A percentile compares a stretch with the other conserved stretches of the same genome.
These are phyloP conservation scores for Aphidoletes aphidimyza DNA, from an alignment of 2,888 invertebrate species.

Conservation along the genomic window DNA sequence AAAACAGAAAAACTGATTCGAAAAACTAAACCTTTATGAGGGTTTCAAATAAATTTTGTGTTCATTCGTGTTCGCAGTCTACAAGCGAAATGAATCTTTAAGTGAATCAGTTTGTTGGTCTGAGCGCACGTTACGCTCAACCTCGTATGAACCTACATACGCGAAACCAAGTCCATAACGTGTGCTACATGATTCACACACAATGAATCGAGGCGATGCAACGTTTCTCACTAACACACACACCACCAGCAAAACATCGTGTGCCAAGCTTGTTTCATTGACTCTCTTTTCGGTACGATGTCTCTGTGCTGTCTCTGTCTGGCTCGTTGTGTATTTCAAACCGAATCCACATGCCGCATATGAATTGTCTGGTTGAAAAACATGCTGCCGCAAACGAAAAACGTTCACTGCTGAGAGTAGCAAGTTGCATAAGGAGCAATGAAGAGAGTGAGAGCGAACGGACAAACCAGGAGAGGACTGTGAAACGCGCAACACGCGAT, in stretches of 20 bases:
- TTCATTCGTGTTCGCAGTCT: constrained; percentile 53
- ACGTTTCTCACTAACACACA: constrained; percentile 8
- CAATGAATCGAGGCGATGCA: not conserved
- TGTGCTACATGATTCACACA: not conserved
- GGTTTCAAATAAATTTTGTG: constrained; percentile 50
- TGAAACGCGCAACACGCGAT: constrained; percentile 1
- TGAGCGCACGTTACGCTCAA: constrained; percentile 41
- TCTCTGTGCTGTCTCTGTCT: not conserved
- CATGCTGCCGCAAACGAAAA: not conserved
- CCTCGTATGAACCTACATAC: constrained; percentile 16
- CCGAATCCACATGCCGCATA: not conserved
- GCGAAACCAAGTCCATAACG: not conserved
- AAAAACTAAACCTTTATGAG: not conserved
- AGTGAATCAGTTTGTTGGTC: constrained; percentile 54
- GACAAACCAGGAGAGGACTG: not conserved
- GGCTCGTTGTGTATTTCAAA: not conserved
- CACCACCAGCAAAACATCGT: not conserved
- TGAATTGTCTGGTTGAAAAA: not conserved
- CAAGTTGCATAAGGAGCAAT: constrained; percentile 11
- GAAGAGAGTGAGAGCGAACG: not conserved
- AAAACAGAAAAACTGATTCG: constrained; percentile 26
- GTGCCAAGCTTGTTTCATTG: not conserved
- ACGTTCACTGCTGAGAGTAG: not conserved
- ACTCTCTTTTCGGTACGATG: not conserved
- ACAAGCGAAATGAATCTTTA: constrained; percentile 54